phyloP scores from a whole-genome alignment of 2,113 vertebrate genomes.

The Ptilonorhynchus violaceus region DNA sequence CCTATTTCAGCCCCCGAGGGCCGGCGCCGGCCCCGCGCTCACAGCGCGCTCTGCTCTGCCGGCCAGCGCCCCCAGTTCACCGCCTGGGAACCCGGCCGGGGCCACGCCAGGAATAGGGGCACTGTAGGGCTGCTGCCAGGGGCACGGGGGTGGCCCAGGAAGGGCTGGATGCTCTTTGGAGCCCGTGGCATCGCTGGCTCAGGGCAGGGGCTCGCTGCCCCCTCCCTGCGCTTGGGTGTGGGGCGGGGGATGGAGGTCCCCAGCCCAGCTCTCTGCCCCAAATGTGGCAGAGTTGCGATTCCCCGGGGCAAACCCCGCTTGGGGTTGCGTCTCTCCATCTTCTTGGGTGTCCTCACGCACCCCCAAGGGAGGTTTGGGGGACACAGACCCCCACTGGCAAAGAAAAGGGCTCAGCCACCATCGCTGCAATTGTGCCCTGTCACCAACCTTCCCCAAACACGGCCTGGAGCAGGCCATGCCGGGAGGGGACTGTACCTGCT shows the following conservation, averaged over 20 bases:
- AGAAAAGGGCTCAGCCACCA: not conserved
- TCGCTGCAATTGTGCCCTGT: rapidly evolving
- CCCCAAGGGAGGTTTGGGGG: not conserved
- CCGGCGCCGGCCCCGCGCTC: slow-evolving; percentile 18
- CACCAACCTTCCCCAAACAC: not conserved
- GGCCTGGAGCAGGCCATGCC: not conserved
- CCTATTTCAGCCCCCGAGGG: slow-evolving; percentile 64
- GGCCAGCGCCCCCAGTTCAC: slow-evolving; percentile 61
- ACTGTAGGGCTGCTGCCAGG: not conserved
- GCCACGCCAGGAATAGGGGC: slow-evolving; percentile 6
- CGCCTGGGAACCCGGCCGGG: slow-evolving; percentile 49
- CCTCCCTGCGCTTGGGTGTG: rapidly evolving
- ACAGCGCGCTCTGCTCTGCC: slow-evolving; percentile 59
- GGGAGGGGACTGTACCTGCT: not conserved
- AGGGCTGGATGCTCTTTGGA: not conserved
- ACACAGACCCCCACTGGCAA: not conserved
- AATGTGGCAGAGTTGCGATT: not conserved
- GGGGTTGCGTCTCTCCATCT: not conserved
- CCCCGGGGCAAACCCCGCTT: not conserved
- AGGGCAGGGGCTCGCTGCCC: rapidly evolving
- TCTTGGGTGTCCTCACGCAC: rapidly evolving
- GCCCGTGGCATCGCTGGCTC: not conserved
- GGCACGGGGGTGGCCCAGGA: not conserved
- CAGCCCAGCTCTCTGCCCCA: not conserved
- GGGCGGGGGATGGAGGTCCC: rapidly evolving